A percentile compares a stretch with the other conserved stretches of the same genome.
Evolutionary conservation across 2,113 vertebrate species (phyloP).

Genomic region (Dipodomys spectabilis): DNA sequence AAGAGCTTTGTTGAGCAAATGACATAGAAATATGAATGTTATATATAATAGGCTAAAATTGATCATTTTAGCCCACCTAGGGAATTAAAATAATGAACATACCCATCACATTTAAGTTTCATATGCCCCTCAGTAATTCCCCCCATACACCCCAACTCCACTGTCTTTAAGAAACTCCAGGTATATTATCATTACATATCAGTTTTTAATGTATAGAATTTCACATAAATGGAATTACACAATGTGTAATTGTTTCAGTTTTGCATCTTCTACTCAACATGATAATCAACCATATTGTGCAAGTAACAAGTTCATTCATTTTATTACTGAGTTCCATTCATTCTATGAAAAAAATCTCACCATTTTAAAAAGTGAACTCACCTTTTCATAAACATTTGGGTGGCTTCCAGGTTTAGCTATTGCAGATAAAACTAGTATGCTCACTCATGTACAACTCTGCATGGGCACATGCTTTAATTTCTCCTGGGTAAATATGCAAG

Average conservation of each 20-base stretch:
- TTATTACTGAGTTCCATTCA: neutral
- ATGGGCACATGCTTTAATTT: neutral
- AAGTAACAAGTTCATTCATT: neutral
- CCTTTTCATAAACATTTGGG: neutral
- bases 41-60: neutral
- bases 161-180: neutral
- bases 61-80: neutral
- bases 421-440: conserved; percentile 1
- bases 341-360: neutral
- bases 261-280: conserved; percentile 11
- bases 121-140: neutral
- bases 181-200: neutral
- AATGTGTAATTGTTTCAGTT: neutral
- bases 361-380: neutral
- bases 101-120: neutral
- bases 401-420: neutral
- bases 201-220: neutral
- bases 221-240: neutral
- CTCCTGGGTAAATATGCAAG: neutral
- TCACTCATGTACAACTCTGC: neutral
- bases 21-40: neutral
- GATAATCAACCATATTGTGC: neutral
- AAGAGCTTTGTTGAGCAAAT: conserved; percentile 5
- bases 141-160: neutral
- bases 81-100: conserved; percentile 10